A percentile compares a stretch with the other conserved stretches of the same genome.
Evolutionary conservation across 2,113 vertebrate species (phyloP).

Genomic region (Oxyruncus cristatus): DNA sequence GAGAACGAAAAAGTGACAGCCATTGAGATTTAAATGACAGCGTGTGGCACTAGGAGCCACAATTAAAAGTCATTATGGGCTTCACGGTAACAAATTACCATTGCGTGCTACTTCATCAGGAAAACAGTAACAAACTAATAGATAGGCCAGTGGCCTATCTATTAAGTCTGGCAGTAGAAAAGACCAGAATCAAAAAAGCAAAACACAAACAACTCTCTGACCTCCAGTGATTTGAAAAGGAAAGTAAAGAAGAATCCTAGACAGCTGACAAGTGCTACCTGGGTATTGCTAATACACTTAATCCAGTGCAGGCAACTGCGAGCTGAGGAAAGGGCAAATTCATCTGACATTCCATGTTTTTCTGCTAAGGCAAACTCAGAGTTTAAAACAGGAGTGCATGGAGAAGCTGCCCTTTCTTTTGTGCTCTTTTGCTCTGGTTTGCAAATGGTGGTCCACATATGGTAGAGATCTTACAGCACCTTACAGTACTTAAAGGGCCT

Average conservation of each 20-base stretch:
- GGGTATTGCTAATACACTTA: neutral
- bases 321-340: neutral
- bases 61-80: slow-evolving; percentile 56
- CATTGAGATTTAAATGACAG: slow-evolving; percentile 68
- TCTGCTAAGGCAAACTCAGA: neutral
- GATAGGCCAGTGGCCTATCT: neutral
- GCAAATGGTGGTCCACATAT: neutral
- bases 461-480: neutral
- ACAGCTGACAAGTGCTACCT: neutral
- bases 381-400: fast-evolving
- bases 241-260: neutral
- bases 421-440: neutral
- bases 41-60: slow-evolving; percentile 21
- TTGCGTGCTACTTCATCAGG: neutral
- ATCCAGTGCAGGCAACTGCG: fast-evolving
- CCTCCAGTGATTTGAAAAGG: neutral
- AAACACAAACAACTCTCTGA: neutral
- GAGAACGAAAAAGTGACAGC: slow-evolving; percentile 17
- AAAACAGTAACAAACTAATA: slow-evolving; percentile 45
- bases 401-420: neutral
- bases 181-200: neutral
- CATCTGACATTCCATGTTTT: no score
- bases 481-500: neutral
- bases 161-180: neutral
- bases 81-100: slow-evolving; percentile 49